Base-by-base conservation (phyloP, 2,888 invertebrate species). In the Drosophila phalerata region DNA sequence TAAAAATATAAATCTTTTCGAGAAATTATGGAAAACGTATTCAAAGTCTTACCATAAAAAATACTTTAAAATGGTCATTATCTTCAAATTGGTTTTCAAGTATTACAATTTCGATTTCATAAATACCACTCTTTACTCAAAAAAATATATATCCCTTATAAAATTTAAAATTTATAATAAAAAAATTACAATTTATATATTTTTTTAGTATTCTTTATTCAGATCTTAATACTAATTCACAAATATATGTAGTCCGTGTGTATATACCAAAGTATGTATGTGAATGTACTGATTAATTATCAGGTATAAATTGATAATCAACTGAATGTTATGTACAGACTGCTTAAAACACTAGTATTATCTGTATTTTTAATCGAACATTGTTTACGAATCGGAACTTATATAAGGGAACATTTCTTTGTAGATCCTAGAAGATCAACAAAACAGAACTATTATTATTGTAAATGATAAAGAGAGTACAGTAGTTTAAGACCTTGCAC, bases 171-270 rank as follows among this genome's bases (percentile, higher is more conserved):
- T 19, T 17, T 5, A 40, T 19, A 0, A 11, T 8, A 3, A 43
- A 13, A 43, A 43, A 15, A 17, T 37, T n/a, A 2, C 2, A 34
- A 3, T 32, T 15, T 28, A 19, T 17, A 25, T 52, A n/a, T 34
- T 47, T 22, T n/a, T 42, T 47, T n/a, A 37, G 30, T 69, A 47
- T 58, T 69, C 19, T 73, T 77, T 74, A 70, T 74, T 48, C 42
- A 51, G 52, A 74, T 60, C 78, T 78, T 78, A 77, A 42, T 30
- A 38, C 67, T 77, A 77, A 60, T 71, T 74, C 78, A 77, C 67
- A 78, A 66, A 68, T 61, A 66, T 55, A 66, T 62, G 55, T 68
- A 66, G 73, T 66, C 63, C 69, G 51, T 42, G 63, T 73, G 63
- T 69, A 63, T 34, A 55, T 63, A 42, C 42, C 10, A 30, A 65